Conservation (phyloP, 2,797 vertebrate species). For the Xenops minutus region DNA sequence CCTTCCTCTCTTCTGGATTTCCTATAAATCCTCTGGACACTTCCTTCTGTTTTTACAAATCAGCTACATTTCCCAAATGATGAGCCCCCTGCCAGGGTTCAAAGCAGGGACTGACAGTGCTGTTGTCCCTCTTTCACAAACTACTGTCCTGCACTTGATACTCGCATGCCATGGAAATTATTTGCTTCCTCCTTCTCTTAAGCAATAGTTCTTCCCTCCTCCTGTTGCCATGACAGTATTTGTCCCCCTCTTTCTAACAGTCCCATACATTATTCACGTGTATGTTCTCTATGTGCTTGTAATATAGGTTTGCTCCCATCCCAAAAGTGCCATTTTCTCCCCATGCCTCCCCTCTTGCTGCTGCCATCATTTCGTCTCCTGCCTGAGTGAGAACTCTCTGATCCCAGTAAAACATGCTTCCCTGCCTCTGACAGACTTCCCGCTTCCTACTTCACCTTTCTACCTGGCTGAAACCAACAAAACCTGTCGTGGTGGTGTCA, state of each 20-base stretch:
- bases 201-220: not conserved
- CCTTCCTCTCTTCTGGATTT: not conserved
- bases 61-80: not conserved
- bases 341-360: fast-evolving
- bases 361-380: not conserved
- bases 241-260: not conserved
- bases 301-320: not conserved
- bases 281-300: not conserved
- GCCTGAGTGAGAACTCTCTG: not conserved
- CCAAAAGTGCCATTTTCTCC: not conserved
- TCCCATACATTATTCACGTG: fast-evolving
- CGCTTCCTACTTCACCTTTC: not conserved
- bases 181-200: not conserved
- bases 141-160: fast-evolving
- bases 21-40: not conserved
- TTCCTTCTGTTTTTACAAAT: not conserved
- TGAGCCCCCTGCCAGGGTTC: not conserved
- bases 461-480: not conserved
- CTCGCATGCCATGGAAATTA: not conserved
- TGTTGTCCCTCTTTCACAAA: not conserved
- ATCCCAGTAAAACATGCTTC: not conserved
- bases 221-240: not conserved
- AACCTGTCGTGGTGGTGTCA: fast-evolving
- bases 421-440: not conserved
- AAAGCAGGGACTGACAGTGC: not conserved